Evolutionary conservation across 2,888 invertebrate genomes (phyloP), one percentile per base, ranked within the genome.

Genomic region (Patella ulyssiponensis): DNA sequence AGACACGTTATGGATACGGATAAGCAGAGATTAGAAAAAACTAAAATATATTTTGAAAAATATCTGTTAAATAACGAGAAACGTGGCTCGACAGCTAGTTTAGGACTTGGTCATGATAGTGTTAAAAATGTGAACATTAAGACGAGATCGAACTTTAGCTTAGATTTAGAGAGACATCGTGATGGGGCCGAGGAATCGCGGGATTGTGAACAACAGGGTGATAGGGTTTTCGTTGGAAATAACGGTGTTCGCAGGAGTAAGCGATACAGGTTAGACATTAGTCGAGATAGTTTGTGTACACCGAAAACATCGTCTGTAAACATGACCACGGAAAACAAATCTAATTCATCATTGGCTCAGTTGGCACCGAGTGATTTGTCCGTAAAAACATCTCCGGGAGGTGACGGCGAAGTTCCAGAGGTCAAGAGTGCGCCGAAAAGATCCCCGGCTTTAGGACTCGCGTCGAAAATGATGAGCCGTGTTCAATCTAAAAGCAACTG

Each of bases 241-340:
- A 64, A 64, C 23, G 64, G 64, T 64, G 64, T 23, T 64, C 20
- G 64, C 20, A 64, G 64, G 15, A 64, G 64, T 14, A 64, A 64
- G 23, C 64, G 64, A 3, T 64, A 64, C 23, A 20, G 64, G 11
- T 20, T 64, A 23, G 64, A 64, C 23, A 12, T 15, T 3, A 64
- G 23, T 64, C 64, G 64, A 23, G 64, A 64, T 3, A 64, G 64
- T 23, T 64, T 64, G 64, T 64, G 64, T 64, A 64, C 23, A 64
- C 14, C 23, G 2, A 44, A 44, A 44, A 44, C 44, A 44, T 44
- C 44, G 44, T 9, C 44, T 9, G 44, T 44, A 1, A 44, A 44
- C 44, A 44, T 44, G 44, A 1, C 44, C 7, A 9, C 9, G 44
- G 44, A 44, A 9, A 64, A 64, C 14, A 23, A 23, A 12, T 20